Conservation (phyloP, 2,113 vertebrate species). For the Muntiacus reevesi region DNA sequence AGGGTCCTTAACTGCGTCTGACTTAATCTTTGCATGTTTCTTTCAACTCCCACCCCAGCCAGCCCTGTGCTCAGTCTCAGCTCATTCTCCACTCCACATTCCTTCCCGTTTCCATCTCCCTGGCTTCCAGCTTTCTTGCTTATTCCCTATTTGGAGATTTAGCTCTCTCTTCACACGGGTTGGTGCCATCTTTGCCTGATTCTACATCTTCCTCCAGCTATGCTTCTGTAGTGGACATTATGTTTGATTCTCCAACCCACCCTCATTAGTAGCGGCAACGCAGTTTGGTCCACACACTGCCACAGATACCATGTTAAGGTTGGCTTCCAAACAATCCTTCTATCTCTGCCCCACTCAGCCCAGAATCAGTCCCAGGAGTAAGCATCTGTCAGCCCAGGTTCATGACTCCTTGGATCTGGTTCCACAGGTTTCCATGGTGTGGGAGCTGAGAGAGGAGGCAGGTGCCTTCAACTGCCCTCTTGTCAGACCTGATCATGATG, state of each 20-base stretch:
- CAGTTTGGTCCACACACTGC: too few species aligned
- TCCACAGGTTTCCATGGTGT: not conserved
- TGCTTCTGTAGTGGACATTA: not conserved
- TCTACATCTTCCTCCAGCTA: not conserved
- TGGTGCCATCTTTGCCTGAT: not conserved
- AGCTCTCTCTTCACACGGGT: not conserved
- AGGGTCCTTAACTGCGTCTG: not conserved
- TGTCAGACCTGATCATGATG: not conserved
- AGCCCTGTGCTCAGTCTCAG: not conserved
- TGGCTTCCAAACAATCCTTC: not conserved
- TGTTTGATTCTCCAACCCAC: not conserved
- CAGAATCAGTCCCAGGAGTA: not conserved
- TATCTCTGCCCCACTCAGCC: not conserved
- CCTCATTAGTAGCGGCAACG: not conserved
- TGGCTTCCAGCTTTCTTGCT: not conserved
- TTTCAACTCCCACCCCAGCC: not conserved
- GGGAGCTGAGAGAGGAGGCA: not conserved
- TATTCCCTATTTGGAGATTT: not conserved
- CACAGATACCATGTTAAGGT: not conserved
- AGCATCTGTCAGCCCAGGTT: not conserved
- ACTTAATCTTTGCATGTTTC: not conserved
- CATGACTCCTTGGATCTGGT: too few species aligned
- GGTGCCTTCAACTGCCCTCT: not conserved
- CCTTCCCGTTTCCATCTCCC: not conserved
- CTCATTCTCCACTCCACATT: fast-evolving